Base-by-base conservation (phyloP, 2,797 vertebrate species). In the Labeo calbasu region DNA sequence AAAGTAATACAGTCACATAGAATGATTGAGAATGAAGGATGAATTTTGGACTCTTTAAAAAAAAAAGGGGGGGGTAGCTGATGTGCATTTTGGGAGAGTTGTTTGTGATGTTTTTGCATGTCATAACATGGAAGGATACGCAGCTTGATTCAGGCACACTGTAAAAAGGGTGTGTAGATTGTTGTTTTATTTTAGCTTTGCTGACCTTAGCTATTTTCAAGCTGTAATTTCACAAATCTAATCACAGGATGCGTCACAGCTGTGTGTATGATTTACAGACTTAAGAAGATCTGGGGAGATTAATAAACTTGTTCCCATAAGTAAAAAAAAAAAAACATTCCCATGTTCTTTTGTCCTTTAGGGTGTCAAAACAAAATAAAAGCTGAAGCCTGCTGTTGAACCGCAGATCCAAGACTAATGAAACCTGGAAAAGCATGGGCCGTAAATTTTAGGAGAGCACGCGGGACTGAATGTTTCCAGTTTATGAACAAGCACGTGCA, bases 381-480 rank as follows among this genome's bases (percentile, higher is more conserved):
- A 83, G 13, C 28, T 21, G 19, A 70, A 48, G 59, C 82, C 81
- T 83, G 81, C 51, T 83, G 71, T 83, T 84, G 63, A 83, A 83
- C 73, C 51, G 3, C 12, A 9, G 17, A 40, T 59, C 63, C 32
- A 75, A 81, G 84, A 83, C 48, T 75, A 82, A 85, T 79, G 87
- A 81, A 83, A 84, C 15, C 61, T 77, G 7, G n/a, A 68, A 86
- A 48, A 53, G 79, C 79, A 14, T 28, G 70, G 77, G 71, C 17
- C 43, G 57, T 88, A 75, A 88, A 86, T 89, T 81, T 84, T 65
- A 89, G 55, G 63, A 48, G 65, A 51, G 85, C 59, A 73, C 25
- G 4, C 25, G 12, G 84, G 86, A 88, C 91, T 88, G 71, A 90
- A 87, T 88, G 88, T 91, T 86, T 85, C 87, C 85, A 82, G 86